A percentile compares a stretch with the other conserved stretches of the same genome.
These are phyloP conservation scores for Ceuthmochares aereus DNA, from an alignment of 2,113 vertebrate genomes.

Conservation along the genomic window DNA sequence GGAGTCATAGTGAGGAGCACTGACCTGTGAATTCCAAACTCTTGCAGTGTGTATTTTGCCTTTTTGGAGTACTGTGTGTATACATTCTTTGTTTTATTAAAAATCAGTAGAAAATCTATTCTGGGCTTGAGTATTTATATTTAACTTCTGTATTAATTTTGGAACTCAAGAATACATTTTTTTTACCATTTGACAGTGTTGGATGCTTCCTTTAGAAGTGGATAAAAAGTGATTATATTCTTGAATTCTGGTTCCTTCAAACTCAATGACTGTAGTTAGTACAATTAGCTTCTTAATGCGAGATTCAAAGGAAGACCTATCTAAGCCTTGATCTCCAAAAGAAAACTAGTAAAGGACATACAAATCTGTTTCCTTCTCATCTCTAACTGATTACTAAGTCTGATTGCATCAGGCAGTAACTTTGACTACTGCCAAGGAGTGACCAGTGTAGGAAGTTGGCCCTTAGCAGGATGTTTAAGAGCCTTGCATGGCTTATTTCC, in stretches of 20 bases:
- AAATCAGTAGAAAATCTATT: not conserved
- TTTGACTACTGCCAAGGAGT: not conserved
- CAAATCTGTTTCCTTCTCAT: not conserved
- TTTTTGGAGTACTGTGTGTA: not conserved
- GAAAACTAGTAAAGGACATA: not conserved
- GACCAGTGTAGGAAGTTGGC: not conserved
- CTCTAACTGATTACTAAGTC: not conserved
- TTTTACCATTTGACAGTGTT: not conserved
- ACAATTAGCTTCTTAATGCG: not conserved
- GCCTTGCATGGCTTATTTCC: not conserved
- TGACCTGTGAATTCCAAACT: not conserved
- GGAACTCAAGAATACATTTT: not conserved
- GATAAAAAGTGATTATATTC: not conserved
- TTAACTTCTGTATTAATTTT: not conserved
- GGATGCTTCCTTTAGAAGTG: not conserved
- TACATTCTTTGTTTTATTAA: not conserved
- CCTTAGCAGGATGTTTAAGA: not conserved
- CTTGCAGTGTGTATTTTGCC: fast-evolving
- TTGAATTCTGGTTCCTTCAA: not conserved
- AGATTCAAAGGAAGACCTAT: not conserved
- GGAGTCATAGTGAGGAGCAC: not conserved
- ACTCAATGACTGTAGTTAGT: not conserved
- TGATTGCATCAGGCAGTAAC: not conserved
- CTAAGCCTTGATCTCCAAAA: not conserved
- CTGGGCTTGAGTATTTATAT: not conserved